phyloP scores from a whole-genome alignment of 2,113 vertebrate species.

The Podocnemis expansa region DNA sequence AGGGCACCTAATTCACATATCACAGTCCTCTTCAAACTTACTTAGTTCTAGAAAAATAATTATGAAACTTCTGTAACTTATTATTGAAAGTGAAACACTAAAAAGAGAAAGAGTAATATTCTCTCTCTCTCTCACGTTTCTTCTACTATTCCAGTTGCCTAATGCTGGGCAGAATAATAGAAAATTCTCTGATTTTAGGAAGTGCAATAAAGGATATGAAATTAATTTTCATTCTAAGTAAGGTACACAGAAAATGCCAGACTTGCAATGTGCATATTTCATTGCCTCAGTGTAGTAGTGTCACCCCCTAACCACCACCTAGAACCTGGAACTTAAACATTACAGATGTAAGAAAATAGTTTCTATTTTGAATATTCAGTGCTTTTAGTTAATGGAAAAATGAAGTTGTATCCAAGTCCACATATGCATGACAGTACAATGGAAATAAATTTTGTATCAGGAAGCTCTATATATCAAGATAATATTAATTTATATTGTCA shows the following conservation, averaged over 20 bases:
- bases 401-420: too few species aligned
- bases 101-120: too few species aligned
- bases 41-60: too few species aligned
- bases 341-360: fast-evolving
- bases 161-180: background rate
- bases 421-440: background rate
- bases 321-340: background rate
- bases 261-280: background rate
- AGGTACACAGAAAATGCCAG: background rate
- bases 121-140: too few species aligned
- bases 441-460: background rate
- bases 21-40: too few species aligned
- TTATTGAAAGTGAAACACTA: background rate
- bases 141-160: background rate
- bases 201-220: background rate
- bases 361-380: background rate
- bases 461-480: background rate
- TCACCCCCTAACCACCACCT: background rate
- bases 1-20: too few species aligned
- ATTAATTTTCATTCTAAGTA: background rate
- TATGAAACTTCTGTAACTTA: background rate
- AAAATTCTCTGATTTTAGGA: background rate
- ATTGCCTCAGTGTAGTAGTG: background rate
- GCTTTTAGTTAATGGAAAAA: background rate
- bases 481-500: background rate